Conservation (phyloP, 1,140 invertebrate species). For the Pteromalus puparum region DNA sequence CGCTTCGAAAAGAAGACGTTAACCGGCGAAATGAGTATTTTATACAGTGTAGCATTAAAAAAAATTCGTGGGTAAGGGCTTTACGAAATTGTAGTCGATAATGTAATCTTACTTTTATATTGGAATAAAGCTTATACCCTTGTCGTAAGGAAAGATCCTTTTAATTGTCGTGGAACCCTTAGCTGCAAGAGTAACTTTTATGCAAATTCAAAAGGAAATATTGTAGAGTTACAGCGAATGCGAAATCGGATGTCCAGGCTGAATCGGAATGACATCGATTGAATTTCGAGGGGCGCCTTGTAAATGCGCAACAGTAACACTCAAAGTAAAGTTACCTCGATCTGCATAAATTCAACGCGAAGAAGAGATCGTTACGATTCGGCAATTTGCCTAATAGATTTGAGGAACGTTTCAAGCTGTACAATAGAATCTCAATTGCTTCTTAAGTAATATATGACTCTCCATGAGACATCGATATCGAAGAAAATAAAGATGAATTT, state of each 20-base stretch:
- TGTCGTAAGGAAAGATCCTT: no score
- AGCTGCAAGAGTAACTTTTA: neutral
- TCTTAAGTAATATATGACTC: neutral
- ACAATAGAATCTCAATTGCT: constrained; percentile 26
- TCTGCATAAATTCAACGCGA: constrained; percentile 23
- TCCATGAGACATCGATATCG: neutral
- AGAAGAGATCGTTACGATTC: constrained; percentile 38
- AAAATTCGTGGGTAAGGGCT: neutral
- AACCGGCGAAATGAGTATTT: neutral
- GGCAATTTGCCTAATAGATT: constrained; percentile 36
- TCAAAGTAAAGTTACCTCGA: constrained; percentile 30
- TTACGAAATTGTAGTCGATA: no score
- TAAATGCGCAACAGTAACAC: constrained; percentile 17
- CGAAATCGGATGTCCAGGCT: constrained; percentile 7
- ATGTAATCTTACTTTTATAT: no score
- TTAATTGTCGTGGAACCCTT: neutral
- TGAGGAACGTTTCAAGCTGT: constrained; percentile 28
- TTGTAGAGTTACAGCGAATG: neutral
- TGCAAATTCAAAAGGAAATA: constrained; percentile 2
- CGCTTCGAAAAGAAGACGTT: neutral
- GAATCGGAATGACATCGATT: constrained; percentile 8
- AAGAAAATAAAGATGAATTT: neutral
- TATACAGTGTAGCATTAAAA: neutral
- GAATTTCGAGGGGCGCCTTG: neutral
- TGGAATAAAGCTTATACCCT: no score